phyloP scores from a whole-genome alignment of 1,140 invertebrate genomes.

The Pachypeltis micranthus region DNA sequence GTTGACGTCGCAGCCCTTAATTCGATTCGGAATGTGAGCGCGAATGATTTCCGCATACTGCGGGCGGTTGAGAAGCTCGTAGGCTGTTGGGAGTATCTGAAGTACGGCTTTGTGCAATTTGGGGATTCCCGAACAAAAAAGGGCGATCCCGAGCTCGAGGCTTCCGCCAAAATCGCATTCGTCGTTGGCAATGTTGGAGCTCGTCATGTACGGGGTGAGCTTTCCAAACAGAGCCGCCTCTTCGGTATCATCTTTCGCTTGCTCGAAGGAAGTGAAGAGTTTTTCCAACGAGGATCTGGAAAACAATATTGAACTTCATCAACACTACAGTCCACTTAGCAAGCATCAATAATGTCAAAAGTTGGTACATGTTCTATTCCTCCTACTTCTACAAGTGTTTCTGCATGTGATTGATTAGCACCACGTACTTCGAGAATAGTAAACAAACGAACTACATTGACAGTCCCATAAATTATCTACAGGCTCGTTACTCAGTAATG shows the following conservation, averaged over 20 bases:
- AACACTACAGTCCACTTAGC: neutral
- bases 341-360: too few relatives aligned
- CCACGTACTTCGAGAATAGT: too few relatives aligned
- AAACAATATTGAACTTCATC: neutral
- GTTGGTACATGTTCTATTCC: too few relatives aligned
- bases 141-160: constrained; percentile 72
- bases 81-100: constrained; percentile 58
- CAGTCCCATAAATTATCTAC: too few relatives aligned
- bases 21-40: constrained; percentile 50
- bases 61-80: constrained; percentile 58
- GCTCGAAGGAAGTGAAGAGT: constrained; percentile 20
- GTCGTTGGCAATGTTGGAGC: constrained; percentile 77
- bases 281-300: neutral
- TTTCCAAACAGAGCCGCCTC: constrained; percentile 45
- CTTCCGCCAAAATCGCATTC: constrained; percentile 90
- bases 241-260: constrained; percentile 45
- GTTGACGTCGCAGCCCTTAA: constrained; percentile 33
- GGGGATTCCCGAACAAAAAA: constrained; percentile 63
- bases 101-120: constrained; percentile 52
- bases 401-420: too few relatives aligned
- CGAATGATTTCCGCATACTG: constrained; percentile 60
- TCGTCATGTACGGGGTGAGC: constrained; percentile 61
- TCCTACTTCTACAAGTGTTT: too few relatives aligned
- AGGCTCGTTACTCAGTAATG: too few relatives aligned
- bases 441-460: too few relatives aligned